Percentiles rank a stretch among this genome's conserved stretches.
phyloP scores from a whole-genome alignment of 2,797 vertebrate species.

The Chiroxiphia lanceolata region DNA sequence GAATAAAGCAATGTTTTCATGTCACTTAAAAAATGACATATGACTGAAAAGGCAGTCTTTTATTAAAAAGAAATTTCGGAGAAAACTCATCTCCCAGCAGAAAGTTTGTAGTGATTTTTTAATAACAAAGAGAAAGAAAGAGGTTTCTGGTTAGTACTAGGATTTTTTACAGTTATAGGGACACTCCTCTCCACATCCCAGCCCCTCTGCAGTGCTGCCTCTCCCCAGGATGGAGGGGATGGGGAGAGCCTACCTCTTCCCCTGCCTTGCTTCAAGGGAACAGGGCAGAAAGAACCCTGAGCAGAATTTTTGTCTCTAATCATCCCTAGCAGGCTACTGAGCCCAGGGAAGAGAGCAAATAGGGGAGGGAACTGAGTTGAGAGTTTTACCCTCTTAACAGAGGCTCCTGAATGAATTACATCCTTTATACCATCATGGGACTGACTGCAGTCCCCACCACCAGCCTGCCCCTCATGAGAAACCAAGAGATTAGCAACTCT shows the following conservation, averaged over 20 bases:
- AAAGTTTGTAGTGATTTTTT: background rate
- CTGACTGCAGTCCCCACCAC: background rate
- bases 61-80: background rate
- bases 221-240: background rate
- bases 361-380: background rate
- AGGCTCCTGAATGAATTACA: background rate
- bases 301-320: background rate
- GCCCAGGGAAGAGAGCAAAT: background rate
- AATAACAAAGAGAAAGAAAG: background rate
- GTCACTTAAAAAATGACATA: background rate
- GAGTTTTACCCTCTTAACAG: background rate
- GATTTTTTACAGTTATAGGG: background rate
- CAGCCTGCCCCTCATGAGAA: background rate
- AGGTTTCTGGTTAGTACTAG: background rate
- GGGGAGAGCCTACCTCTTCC: background rate
- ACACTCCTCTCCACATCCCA: rapidly evolving
- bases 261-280: background rate
- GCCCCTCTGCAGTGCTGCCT: background rate
- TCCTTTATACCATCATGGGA: background rate
- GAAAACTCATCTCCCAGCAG: background rate
- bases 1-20: background rate
- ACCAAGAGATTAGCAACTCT: background rate
- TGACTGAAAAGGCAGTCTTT: background rate
- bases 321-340: background rate
- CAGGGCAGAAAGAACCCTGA: background rate